Percentiles rank a stretch among this genome's conserved stretches.
Evolutionary conservation across 2,888 invertebrate genomes (phyloP).

Genomic region (Aspidapion aeneum): DNA sequence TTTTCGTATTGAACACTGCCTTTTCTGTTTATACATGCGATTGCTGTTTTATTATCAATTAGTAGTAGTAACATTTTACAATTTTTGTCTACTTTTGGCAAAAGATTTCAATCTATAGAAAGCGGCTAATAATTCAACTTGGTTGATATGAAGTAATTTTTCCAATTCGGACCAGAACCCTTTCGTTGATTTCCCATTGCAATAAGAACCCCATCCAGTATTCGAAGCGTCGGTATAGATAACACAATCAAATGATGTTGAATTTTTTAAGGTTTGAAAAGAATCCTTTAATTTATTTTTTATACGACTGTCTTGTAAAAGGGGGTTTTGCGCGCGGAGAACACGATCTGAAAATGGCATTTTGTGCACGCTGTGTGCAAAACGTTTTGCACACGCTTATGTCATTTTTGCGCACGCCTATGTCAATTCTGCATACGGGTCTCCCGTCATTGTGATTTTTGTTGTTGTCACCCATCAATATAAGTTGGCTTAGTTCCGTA

Average conservation of each 20-base stretch:
- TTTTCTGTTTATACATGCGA: conserved; percentile 18
- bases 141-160: conserved; percentile 10
- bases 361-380: no score
- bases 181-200: conserved; percentile 2
- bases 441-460: no score
- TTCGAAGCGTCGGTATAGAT: conserved; percentile 9
- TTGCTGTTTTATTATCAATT: conserved; percentile 14
- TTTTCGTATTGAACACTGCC: conserved; percentile 7
- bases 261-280: background rate
- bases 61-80: conserved; percentile 11
- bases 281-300: conserved; percentile 1
- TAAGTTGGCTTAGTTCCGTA: conserved; percentile 11
- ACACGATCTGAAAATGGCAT: no score
- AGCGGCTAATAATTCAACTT: conserved; percentile 9
- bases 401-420: no score
- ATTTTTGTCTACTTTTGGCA: conserved; percentile 7
- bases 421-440: no score
- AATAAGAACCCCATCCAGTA: conserved; percentile 5
- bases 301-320: no score
- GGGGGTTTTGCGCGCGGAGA: no score
- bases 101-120: conserved; percentile 14
- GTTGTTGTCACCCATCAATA: conserved; percentile 12
- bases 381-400: no score
- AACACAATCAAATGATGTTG: background rate
- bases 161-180: conserved; percentile 10